Base-by-base conservation (phyloP, 2,888 invertebrate species). In the Oligia fasciuncula region DNA sequence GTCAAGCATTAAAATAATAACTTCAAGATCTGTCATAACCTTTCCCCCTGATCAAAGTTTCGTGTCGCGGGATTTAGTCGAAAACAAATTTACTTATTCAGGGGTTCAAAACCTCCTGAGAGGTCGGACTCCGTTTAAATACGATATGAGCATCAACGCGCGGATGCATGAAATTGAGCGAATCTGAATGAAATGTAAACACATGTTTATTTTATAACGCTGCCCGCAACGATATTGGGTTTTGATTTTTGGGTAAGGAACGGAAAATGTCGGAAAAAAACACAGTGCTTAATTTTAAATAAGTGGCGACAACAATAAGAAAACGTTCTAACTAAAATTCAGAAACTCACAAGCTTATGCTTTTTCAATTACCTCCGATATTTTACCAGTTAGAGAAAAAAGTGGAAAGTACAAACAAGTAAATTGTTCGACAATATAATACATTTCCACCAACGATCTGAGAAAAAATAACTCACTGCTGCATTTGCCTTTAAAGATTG, bases 41-140 rank as follows among this genome's bases (percentile, higher is more conserved):
- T 81, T 81, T 81, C 29, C 60, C 63, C 63, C 51, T 76, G 76
- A 77, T 83, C 80, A 81, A 89, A 89, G 81, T 89, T 88, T 70
- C 57, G 76, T 76, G 83, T 81, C 83, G 68, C 46, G 81, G 86
- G 88, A 81, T 76, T 77, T 74, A 77, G 76, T 74, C 65, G 73
- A 89, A 87, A 84, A 88, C 79, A 88, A 88, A 88, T 81, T 88
- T 89, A 89, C 81, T 85, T 88, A 88, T 88, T 88, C 79, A 85
- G 76, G 60, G 77, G 63, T 29, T 49, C 13, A 75, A 69, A 68
- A 72, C 79, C 89, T 79, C 89, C 43, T 57, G 81, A 68, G 85
- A 79, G 82, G 73, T 70, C 57, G 75, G 66, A 68, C 60, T 62
- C 71, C 80, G 82, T 88, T 85, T 89, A 88, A 89, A 88, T 89